Evolutionary conservation across 1,140 invertebrate genomes (phyloP).

Genomic region (Diabrotica undecimpunctata): DNA sequence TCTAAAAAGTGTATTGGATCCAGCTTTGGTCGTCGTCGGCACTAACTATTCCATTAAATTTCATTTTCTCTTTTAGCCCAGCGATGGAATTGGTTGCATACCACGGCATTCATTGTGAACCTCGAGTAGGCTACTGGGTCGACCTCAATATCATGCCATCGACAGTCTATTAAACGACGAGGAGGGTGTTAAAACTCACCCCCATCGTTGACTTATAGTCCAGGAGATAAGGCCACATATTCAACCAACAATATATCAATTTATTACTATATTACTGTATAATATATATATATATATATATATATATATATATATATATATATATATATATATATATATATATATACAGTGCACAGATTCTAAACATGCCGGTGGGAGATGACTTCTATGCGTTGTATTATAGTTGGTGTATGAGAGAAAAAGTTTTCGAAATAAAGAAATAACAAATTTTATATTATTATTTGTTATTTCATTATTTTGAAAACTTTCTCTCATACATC

Average conservation of each 20-base stretch:
- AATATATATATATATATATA: neutral
- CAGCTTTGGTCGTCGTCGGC: neutral
- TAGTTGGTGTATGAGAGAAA: too few relatives aligned
- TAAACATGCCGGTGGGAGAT: too few relatives aligned
- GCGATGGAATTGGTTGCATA: conserved; percentile 33
- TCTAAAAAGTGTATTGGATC: too few relatives aligned
- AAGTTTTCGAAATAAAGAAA: too few relatives aligned
- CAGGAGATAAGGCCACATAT: too few relatives aligned
- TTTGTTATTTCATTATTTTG: too few relatives aligned
- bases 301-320: neutral
- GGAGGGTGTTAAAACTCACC: neutral
- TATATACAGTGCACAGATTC: too few relatives aligned
- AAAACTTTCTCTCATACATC: too few relatives aligned
- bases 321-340: too few relatives aligned
- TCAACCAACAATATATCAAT: neutral
- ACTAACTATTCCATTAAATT: conserved; percentile 31
- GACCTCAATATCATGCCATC: conserved; percentile 38
- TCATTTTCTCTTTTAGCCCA: conserved; percentile 24
- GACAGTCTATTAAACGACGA: conserved; percentile 36
- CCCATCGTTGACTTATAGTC: conserved; percentile 10
- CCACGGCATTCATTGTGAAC: conserved; percentile 32
- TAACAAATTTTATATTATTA: too few relatives aligned
- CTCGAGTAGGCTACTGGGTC: conserved; percentile 36
- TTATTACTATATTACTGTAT: neutral
- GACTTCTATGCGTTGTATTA: too few relatives aligned